Percentiles rank a stretch among this genome's conserved stretches.
Evolutionary conservation across 2,888 invertebrate genomes (phyloP).

Genomic region (Chouioia cunea): DNA sequence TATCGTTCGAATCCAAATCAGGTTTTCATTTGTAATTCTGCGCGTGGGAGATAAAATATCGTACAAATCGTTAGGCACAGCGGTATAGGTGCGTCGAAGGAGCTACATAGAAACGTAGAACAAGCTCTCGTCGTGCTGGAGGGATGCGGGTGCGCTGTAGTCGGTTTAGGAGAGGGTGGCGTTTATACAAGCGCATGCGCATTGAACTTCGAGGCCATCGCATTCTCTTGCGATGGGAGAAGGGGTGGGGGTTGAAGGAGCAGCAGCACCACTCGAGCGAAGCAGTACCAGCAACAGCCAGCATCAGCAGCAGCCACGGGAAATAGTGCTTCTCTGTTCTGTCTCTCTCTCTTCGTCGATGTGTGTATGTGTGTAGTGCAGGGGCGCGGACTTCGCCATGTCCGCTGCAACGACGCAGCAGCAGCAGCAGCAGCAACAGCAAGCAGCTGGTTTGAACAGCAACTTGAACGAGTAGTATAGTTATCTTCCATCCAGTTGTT

Average conservation of each 20-base stretch:
- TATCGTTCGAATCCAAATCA: no score
- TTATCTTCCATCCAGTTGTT: background rate
- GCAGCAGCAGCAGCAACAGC: slow-evolving; percentile 11
- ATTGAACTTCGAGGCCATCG: background rate
- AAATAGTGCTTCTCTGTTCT: background rate
- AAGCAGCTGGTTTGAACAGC: background rate
- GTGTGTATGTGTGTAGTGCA: background rate
- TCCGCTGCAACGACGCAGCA: slow-evolving; percentile 18
- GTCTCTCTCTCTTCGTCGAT: background rate
- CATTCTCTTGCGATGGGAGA: background rate
- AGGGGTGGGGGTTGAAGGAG: slow-evolving; percentile 1
- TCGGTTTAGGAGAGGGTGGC: no score
- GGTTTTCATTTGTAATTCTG: no score
- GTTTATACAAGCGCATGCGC: background rate
- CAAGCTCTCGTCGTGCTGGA: no score
- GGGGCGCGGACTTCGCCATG: slow-evolving; percentile 39
- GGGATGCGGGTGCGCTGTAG: no score
- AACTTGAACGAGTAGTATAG: slow-evolving; percentile 8
- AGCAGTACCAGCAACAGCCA: background rate
- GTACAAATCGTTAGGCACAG: no score
- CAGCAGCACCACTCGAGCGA: background rate
- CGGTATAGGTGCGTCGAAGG: no score
- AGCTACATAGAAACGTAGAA: no score
- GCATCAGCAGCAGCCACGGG: background rate
- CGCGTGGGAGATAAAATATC: no score